Evolutionary conservation across 2,113 vertebrate genomes (phyloP).

Genomic region (Falco punctatus): DNA sequence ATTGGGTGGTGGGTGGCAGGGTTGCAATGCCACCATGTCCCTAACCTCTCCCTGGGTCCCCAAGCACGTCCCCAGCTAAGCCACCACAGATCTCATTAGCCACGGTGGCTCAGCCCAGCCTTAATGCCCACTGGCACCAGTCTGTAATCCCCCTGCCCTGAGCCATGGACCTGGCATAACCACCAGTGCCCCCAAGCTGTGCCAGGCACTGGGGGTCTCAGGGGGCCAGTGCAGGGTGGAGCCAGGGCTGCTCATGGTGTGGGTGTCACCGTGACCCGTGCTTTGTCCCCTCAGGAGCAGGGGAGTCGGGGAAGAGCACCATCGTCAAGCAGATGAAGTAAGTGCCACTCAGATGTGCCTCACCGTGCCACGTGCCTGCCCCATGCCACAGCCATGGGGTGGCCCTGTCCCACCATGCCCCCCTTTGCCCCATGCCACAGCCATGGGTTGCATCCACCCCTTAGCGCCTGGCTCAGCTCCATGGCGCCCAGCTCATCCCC

Average conservation of each 20-base stretch:
- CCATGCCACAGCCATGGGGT: accelerated
- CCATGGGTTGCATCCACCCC: no score
- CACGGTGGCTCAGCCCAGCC: background rate
- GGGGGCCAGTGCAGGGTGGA: accelerated
- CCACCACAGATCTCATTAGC: background rate
- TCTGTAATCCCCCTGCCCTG: background rate
- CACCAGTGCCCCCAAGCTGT: accelerated
- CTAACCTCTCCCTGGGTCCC: background rate
- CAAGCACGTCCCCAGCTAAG: background rate
- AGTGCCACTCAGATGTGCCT: conserved; percentile 34
- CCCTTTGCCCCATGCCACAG: background rate
- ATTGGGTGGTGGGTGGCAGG: accelerated
- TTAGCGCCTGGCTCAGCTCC: background rate
- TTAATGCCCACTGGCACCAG: background rate
- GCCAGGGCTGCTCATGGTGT: accelerated
- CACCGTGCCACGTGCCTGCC: accelerated
- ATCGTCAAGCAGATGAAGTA: conserved; percentile 99
- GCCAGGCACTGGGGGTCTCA: background rate
- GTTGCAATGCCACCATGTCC: accelerated
- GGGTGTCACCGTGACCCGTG: accelerated
- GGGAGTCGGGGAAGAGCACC: conserved; percentile 97
- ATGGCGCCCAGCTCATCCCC: background rate
- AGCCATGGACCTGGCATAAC: accelerated
- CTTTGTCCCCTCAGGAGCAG: conserved; percentile 83
- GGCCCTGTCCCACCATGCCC: background rate